These are phyloP conservation scores for Hemichromis elongatus DNA, from an alignment of 2,113 vertebrate species.

Conservation along the genomic window DNA sequence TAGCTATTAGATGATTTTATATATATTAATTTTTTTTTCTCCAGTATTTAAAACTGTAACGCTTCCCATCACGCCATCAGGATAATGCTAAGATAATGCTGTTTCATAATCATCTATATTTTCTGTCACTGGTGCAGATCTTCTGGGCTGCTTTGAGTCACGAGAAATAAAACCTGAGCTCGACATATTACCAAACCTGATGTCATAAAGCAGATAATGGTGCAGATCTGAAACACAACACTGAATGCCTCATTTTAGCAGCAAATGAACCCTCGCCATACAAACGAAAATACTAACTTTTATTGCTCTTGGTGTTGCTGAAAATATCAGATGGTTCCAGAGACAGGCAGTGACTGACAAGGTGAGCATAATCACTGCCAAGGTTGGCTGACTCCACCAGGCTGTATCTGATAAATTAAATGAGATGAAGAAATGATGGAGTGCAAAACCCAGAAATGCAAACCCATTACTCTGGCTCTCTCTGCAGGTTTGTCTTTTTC, in stretches of 20 bases:
- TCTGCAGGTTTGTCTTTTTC: neutral
- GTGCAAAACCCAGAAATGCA: neutral
- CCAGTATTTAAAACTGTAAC: neutral
- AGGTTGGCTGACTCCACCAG: slow-evolving; percentile 17
- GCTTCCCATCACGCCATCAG: neutral
- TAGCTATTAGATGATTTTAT: too few species aligned
- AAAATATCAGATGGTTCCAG: neutral
- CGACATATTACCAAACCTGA: neutral
- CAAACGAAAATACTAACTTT: neutral
- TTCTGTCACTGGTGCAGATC: neutral
- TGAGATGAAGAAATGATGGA: slow-evolving; percentile 37
- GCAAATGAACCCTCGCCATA: neutral
- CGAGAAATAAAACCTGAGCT: neutral
- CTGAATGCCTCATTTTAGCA: neutral
- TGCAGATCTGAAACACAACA: neutral
- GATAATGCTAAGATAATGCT: neutral
- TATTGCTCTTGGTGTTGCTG: neutral
- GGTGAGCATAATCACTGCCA: slow-evolving; percentile 26
- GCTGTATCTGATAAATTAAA: slow-evolving; percentile 37
- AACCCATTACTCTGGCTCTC: neutral
- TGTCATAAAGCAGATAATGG: neutral
- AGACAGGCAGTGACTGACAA: slow-evolving; percentile 28
- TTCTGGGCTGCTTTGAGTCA: neutral
- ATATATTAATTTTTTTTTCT: too few species aligned
- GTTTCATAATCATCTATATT: neutral